Evolutionary conservation across 1,140 invertebrate genomes (phyloP), one percentile per base, ranked within the genome.

Genomic region (Rhagoletis zephyria): DNA sequence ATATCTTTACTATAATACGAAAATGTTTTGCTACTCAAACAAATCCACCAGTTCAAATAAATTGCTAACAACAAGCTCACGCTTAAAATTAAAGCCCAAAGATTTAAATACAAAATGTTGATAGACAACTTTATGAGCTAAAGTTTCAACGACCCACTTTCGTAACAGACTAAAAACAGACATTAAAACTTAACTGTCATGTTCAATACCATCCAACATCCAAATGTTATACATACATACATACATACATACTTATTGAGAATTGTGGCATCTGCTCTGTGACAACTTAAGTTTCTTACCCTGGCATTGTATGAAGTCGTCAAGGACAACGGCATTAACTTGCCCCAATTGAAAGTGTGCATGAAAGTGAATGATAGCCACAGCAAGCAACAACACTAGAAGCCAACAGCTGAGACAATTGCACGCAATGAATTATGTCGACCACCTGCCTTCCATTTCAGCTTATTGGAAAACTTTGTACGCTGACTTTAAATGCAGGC

Each of bases 341-440:
- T 81, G 59, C 74, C 19, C 45, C 48, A 56, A 45, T 81, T 81
- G 48, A 51, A 81, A 2, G 19, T 2, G 64, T 67, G 42, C 16
- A 48, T 42, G 14, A 56, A 81, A 81, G 42, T 81, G 56, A 48
- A 74, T n/a, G 42, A 45, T 45, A 14, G 67, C 67, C 42, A 10
- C 12, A n/a, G 4, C 40, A 74, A 14, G 67, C 67, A 70, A 10
- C 12, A n/a, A 16, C 40, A 74, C 42, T 48, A 74, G 16, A 56
- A n/a, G 12, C n/a, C 48, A 3, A 81, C 74, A 81, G n/a, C 74
- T 81, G 74, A 81, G 74, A 81, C 45, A 81, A 81, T 81, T 81
- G 74, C 74, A 56, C 48, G 74, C 48, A 81, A 81, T 81, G 74
- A 81, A 81, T 81, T 81, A 81, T 81, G 74, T 81, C 74, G 74